Percentiles rank a stretch among this genome's conserved stretches.
Evolutionary conservation across 2,113 vertebrate species (phyloP).

Genomic region (Otolemur garnettii): DNA sequence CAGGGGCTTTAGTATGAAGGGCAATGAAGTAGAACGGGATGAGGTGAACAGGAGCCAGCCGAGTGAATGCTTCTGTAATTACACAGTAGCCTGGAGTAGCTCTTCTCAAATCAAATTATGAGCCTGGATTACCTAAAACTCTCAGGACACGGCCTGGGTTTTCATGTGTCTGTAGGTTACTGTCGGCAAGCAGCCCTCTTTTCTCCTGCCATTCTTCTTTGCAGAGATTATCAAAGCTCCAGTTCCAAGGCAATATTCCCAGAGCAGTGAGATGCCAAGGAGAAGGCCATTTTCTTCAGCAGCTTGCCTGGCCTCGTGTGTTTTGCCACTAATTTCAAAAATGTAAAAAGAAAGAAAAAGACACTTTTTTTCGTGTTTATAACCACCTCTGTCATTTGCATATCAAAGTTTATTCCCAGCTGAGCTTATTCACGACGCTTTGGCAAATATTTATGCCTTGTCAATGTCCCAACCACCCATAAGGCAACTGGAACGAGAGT

Average conservation of each 20-base stretch:
- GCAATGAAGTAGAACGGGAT: constrained; percentile 91
- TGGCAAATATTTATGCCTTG: constrained; percentile 73
- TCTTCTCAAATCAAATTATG: constrained; percentile 92
- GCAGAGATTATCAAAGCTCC: constrained; percentile 67
- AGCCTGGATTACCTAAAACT: constrained; percentile 89
- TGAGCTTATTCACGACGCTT: constrained; percentile 68
- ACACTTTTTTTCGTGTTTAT: constrained; percentile 24
- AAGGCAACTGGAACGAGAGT: constrained; percentile 66
- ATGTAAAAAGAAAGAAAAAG: neutral
- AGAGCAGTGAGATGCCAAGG: neutral
- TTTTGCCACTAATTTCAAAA: constrained; percentile 25
- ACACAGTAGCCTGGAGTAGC: constrained; percentile 90
- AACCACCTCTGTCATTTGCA: constrained; percentile 64
- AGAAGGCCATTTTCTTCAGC: constrained; percentile 20
- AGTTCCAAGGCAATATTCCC: constrained; percentile 36
- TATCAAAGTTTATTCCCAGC: constrained; percentile 71
- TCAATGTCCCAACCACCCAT: constrained; percentile 55
- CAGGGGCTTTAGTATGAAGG: constrained; percentile 91
- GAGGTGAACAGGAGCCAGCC: constrained; percentile 89
- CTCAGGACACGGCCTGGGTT: constrained; percentile 85
- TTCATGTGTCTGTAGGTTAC: constrained; percentile 85
- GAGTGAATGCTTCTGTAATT: constrained; percentile 92
- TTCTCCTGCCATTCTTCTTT: constrained; percentile 78
- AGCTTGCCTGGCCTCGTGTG: neutral
- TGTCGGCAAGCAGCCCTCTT: constrained; percentile 78